Evolutionary conservation across 2,113 vertebrate species (phyloP).

Genomic region (Eulacestoma nigropectus): DNA sequence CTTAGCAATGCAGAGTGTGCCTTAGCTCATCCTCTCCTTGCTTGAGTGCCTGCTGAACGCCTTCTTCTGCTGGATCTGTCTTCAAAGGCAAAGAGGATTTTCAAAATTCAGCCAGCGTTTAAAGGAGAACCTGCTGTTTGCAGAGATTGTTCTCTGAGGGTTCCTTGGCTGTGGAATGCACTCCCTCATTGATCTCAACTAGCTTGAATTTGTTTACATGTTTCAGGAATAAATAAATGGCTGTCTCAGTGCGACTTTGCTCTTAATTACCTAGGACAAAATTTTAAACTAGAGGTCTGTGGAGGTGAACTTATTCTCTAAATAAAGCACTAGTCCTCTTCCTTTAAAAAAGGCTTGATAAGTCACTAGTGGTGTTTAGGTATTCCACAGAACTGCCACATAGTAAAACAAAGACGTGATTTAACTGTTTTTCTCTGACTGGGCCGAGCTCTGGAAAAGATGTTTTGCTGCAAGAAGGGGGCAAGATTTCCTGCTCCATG

Average conservation of each 20-base stretch:
- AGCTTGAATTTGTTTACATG: background rate
- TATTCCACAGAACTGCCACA: background rate
- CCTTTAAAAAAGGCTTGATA: background rate
- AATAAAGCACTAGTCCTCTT: background rate
- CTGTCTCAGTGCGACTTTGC: background rate
- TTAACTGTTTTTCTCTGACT: background rate
- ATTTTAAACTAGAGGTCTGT: background rate
- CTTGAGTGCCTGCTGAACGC: background rate
- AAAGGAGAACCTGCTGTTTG: background rate
- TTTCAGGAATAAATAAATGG: background rate
- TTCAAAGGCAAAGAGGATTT: background rate
- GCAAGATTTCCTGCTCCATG: background rate
- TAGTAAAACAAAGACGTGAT: background rate
- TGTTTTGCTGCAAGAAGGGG: background rate
- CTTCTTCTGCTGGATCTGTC: background rate
- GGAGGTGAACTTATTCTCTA: background rate
- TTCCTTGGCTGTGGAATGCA: background rate
- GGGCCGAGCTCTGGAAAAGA: background rate
- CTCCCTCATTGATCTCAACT: fast-evolving
- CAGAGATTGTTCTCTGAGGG: background rate
- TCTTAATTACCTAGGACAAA: background rate
- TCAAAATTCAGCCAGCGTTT: background rate
- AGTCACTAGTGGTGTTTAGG: background rate
- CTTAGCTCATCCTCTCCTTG: background rate
- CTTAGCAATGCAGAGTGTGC: background rate